Percentiles rank a stretch among this genome's conserved stretches.
Evolutionary conservation across 2,888 invertebrate genomes (phyloP).

Genomic region (Cyclophora punctaria): DNA sequence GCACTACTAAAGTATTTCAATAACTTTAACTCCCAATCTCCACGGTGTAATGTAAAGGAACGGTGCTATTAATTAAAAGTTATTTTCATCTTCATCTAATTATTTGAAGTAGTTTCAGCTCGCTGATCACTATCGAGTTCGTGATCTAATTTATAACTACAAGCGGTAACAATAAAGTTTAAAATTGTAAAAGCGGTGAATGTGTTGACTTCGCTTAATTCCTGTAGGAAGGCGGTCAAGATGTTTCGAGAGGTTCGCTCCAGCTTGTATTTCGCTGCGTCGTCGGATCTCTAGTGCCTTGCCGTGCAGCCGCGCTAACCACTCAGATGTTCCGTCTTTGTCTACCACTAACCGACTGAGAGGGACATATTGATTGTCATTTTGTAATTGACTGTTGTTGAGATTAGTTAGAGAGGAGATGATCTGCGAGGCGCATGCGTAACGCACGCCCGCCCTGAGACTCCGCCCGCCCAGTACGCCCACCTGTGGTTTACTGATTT

Average conservation of each 20-base stretch:
- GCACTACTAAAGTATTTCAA: constrained; percentile 10
- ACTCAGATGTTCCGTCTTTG: constrained; percentile 46
- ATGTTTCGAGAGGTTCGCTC: constrained; percentile 47
- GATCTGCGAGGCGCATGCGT: constrained; percentile 56
- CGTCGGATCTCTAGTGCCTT: constrained; percentile 56
- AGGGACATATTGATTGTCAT: constrained; percentile 32
- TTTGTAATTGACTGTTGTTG: constrained; percentile 35
- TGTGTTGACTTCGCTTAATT: constrained; percentile 53
- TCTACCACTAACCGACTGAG: constrained; percentile 52
- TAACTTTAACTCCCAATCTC: constrained; percentile 11
- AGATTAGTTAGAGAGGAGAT: constrained; percentile 35
- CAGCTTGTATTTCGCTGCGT: constrained; percentile 37
- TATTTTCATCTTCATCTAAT: constrained; percentile 22
- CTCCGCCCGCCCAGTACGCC: constrained; percentile 64
- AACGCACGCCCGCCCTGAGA: constrained; percentile 50
- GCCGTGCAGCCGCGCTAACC: constrained; percentile 38
- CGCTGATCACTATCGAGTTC: constrained; percentile 9
- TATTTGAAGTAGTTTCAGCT: constrained; percentile 19
- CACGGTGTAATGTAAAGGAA: constrained; percentile 1
- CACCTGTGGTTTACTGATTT: constrained; percentile 59
- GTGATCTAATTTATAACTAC: constrained; percentile 19
- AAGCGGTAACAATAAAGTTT: constrained; percentile 14
- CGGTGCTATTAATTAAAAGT: constrained; percentile 14
- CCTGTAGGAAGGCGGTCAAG: constrained; percentile 61
- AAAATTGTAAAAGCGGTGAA: constrained; percentile 23